A percentile compares a stretch with the other conserved stretches of the same genome.
Evolutionary conservation across 1,140 invertebrate genomes (phyloP).

Genomic region (Apolygus lucorum): DNA sequence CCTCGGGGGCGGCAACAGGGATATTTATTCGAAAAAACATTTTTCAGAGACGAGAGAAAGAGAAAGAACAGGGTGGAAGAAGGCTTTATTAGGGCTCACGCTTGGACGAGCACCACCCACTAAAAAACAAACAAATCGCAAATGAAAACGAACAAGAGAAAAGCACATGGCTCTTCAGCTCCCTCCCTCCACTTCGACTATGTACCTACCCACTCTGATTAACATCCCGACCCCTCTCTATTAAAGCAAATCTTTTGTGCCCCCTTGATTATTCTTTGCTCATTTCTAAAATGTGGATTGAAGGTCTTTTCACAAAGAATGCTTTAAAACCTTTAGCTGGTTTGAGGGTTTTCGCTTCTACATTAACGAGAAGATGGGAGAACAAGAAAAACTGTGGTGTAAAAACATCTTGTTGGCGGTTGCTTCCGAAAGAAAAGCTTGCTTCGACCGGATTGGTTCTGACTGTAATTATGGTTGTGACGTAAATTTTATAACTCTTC

Average conservation of each 20-base stretch:
- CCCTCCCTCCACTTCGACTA: not conserved
- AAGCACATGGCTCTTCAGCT: not conserved
- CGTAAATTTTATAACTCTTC: too few relatives aligned
- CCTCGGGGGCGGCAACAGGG: not conserved
- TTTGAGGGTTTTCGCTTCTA: too few relatives aligned
- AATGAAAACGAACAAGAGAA: conserved; percentile 1
- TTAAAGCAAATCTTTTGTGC: not conserved
- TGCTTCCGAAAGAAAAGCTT: too few relatives aligned
- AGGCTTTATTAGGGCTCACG: conserved; percentile 9
- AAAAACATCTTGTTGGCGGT: too few relatives aligned
- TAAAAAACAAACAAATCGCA: not conserved
- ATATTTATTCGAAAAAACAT: not conserved
- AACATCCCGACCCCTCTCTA: not conserved
- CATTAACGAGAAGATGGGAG: too few relatives aligned
- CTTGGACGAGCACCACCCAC: conserved; percentile 1
- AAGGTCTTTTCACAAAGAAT: not conserved
- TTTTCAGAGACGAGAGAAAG: not conserved
- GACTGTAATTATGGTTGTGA: too few relatives aligned
- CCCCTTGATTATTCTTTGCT: conserved; percentile 1
- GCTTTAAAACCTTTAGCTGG: too few relatives aligned
- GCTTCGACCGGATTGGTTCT: too few relatives aligned
- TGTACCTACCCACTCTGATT: conserved; percentile 8
- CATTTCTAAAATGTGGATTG: not conserved
- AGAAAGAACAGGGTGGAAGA: not conserved
- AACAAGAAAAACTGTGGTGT: too few relatives aligned